phyloP scores from a whole-genome alignment of 2,888 invertebrate genomes.

The Phengaris arion region DNA sequence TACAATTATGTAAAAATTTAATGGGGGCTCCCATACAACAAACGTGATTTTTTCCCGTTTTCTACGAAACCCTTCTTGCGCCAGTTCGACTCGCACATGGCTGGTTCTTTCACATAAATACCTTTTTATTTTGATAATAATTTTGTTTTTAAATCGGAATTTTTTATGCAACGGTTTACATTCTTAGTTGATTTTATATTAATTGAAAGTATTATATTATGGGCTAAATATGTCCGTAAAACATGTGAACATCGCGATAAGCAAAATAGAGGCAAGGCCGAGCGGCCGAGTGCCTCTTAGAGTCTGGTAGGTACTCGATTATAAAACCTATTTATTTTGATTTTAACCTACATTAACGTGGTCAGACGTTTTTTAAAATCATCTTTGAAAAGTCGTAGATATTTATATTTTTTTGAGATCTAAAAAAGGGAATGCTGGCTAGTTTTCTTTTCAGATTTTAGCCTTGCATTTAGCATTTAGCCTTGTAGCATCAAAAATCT shows the following conservation, averaged over 20 bases:
- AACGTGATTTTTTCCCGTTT: too few relatives aligned
- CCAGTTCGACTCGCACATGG: too few relatives aligned
- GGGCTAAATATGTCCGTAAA: background rate
- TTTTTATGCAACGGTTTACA: too few relatives aligned
- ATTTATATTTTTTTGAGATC: background rate
- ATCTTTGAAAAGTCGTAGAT: background rate
- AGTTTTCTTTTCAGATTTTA: background rate
- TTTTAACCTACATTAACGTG: constrained; percentile 9
- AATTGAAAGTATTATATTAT: too few relatives aligned
- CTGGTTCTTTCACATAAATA: too few relatives aligned
- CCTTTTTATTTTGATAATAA: too few relatives aligned
- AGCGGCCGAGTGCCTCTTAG: constrained; percentile 1
- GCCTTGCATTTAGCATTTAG: background rate
- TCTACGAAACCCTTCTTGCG: too few relatives aligned
- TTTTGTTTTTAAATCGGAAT: too few relatives aligned
- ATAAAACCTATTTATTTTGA: constrained; percentile 12
- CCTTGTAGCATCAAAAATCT: background rate
- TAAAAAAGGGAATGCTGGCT: background rate
- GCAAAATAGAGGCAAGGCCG: constrained; percentile 7
- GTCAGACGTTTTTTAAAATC: background rate
- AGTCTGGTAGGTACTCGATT: background rate
- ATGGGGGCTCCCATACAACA: too few relatives aligned
- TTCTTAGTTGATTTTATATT: too few relatives aligned
- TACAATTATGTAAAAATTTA: too few relatives aligned
- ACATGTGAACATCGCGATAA: background rate